phyloP scores from a whole-genome alignment of 1,140 invertebrate species.

The Pararge aegeria region DNA sequence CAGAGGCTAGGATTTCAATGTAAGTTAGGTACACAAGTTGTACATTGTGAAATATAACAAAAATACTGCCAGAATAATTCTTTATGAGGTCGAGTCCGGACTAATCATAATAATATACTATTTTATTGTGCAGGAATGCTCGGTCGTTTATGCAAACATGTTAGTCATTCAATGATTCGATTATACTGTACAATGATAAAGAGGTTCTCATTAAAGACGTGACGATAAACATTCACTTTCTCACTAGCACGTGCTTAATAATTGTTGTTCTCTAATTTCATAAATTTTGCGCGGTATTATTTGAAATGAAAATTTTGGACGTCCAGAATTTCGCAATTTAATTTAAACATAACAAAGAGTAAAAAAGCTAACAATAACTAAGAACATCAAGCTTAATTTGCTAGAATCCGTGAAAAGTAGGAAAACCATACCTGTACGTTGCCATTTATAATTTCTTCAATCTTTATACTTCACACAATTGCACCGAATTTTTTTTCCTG shows the following conservation, averaged over 20 bases:
- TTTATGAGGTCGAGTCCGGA: not conserved
- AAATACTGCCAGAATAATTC: not conserved
- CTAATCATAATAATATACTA: not conserved
- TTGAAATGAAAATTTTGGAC: no score
- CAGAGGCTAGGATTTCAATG: no score
- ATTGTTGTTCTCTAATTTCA: not conserved
- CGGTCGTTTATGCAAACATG: not conserved
- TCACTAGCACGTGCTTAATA: constrained; percentile 1
- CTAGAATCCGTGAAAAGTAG: no score
- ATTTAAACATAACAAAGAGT: no score
- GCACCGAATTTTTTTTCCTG: no score
- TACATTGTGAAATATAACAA: not conserved
- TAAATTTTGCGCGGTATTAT: not conserved
- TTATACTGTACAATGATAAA: not conserved
- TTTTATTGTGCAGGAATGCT: not conserved
- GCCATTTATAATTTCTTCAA: no score
- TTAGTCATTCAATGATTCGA: constrained; percentile 2
- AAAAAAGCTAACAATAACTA: no score
- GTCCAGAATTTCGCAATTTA: no score
- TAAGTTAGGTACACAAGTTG: no score
- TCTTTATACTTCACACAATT: no score
- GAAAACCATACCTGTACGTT: no score
- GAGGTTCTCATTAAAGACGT: constrained; percentile 3
- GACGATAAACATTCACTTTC: constrained; percentile 1
- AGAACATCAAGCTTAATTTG: no score